A percentile compares a stretch with the other conserved stretches of the same genome.
phyloP scores from a whole-genome alignment of 2,888 invertebrate species.

The Melanostoma scalare region DNA sequence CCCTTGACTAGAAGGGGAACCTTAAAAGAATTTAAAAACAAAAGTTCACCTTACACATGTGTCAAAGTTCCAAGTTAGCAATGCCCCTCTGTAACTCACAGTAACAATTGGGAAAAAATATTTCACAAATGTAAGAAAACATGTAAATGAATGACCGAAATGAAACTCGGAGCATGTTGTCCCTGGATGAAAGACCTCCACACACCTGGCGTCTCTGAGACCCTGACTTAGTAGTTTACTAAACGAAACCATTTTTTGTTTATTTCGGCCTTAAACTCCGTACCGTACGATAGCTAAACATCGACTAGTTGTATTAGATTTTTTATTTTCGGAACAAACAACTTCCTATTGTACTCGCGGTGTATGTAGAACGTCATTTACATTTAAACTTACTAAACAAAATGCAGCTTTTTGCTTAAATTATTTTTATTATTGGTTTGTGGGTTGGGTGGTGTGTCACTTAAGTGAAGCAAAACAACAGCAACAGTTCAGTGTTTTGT shows the following conservation, averaged over 20 bases:
- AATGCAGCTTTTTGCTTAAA: not conserved
- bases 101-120: conserved; percentile 76
- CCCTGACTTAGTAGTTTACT: conserved; percentile 76
- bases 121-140: conserved; percentile 74
- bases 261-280: not conserved
- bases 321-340: not conserved
- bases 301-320: conserved; percentile 12
- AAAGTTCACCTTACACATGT: not conserved
- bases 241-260: conserved; percentile 74
- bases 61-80: not conserved
- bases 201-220: conserved; percentile 73
- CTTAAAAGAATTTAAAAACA: conserved; percentile 43
- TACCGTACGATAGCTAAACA: conserved; percentile 5
- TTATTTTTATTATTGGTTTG: not conserved
- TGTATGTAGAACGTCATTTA: not conserved
- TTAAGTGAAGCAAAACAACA: too few relatives aligned
- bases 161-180: conserved; percentile 73
- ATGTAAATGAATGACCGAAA: conserved; percentile 52
- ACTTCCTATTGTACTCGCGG: not conserved
- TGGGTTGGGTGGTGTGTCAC: too few relatives aligned
- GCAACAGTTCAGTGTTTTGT: too few relatives aligned
- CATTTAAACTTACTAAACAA: not conserved
- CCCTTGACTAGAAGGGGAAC: conserved; percentile 74
- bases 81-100: conserved; percentile 66
- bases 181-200: conserved; percentile 75